Conservation (phyloP, 2,888 invertebrate genomes). For the Diloba caeruleocephala region DNA sequence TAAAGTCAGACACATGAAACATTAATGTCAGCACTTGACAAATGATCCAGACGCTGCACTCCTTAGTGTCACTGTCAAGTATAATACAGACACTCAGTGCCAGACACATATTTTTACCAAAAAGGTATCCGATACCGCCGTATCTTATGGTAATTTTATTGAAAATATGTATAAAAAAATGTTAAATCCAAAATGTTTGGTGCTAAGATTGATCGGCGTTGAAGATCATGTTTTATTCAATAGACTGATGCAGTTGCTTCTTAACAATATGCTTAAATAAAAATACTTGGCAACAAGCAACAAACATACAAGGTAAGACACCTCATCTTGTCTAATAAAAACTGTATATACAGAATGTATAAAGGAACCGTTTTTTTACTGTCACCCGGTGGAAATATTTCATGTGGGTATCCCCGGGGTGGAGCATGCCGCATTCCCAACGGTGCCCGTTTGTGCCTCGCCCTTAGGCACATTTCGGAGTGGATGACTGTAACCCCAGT, state of each 20-base stretch:
- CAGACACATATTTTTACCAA: constrained; percentile 69
- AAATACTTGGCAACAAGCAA: constrained; percentile 50
- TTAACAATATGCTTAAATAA: constrained; percentile 48
- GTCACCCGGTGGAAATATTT: too few relatives aligned
- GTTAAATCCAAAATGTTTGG: constrained; percentile 57
- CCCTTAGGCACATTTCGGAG: too few relatives aligned
- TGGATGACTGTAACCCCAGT: too few relatives aligned
- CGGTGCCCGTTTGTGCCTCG: too few relatives aligned
- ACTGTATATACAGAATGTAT: constrained; percentile 8
- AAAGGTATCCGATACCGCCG: constrained; percentile 67
- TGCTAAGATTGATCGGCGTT: constrained; percentile 70
- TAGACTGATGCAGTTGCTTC: constrained; percentile 65
- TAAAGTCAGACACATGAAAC: constrained; percentile 67
- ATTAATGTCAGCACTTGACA: constrained; percentile 77
- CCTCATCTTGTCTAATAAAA: too few relatives aligned
- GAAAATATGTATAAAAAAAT: constrained; percentile 46
- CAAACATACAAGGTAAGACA: constrained; percentile 2
- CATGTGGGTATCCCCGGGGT: too few relatives aligned
- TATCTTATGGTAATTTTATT: constrained; percentile 67
- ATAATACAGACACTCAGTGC: constrained; percentile 65
- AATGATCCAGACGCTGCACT: constrained; percentile 79
- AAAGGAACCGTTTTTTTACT: too few relatives aligned
- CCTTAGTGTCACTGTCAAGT: constrained; percentile 71
- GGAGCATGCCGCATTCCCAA: too few relatives aligned
- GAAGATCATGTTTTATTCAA: constrained; percentile 74